Evolutionary conservation across 1,140 invertebrate genomes (phyloP), one percentile per base, ranked within the genome.

Genomic region (Popillia japonica): DNA sequence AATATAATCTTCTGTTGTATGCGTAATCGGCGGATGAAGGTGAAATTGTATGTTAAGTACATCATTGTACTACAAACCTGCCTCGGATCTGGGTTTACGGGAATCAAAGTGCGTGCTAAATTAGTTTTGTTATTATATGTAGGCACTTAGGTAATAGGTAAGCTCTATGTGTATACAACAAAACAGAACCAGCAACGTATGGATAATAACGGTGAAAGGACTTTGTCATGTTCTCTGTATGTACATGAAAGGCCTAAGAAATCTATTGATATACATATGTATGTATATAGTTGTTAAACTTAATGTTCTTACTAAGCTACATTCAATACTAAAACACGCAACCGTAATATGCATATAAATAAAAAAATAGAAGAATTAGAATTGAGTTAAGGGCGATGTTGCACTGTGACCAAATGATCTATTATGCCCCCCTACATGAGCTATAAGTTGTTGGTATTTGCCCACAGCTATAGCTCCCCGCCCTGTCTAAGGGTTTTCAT

Each of bases 21-120:
- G 61, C 8, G 61, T 68, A 68, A 68, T 68, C 61, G 9, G 27
- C 61, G 20, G 20, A 23, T 68, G 14, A 68, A 22, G 22, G 22
- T 68, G 22, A 68, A 68, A 27, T 68, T 68, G 20, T 68, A 34
- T 27, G 14, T 20, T 68, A 68, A 68, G 27, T 27, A 68, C 61
- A 34, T 34, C 22, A 68, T 68, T 68, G 27, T 27, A 68, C 22
- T 68, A n/a, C 20, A 68, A 68, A 68, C 27, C 48, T 17, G 17
- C 48, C 14, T 55, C 48, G 17, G 17, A 55, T 55, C 9, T 55
- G 17, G 48, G 48, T 55, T 55, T 55, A 55, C 14, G 48, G n/a
- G 48, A 55, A 55, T 55, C 48, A 55, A 55, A 55, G 48, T 55
- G 48, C 48, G 14, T 17, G 14, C 17, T 55, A 55, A 55, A 55